Evolutionary conservation across 2,888 invertebrate genomes (phyloP).

Genomic region (Lacanobia oleracea): DNA sequence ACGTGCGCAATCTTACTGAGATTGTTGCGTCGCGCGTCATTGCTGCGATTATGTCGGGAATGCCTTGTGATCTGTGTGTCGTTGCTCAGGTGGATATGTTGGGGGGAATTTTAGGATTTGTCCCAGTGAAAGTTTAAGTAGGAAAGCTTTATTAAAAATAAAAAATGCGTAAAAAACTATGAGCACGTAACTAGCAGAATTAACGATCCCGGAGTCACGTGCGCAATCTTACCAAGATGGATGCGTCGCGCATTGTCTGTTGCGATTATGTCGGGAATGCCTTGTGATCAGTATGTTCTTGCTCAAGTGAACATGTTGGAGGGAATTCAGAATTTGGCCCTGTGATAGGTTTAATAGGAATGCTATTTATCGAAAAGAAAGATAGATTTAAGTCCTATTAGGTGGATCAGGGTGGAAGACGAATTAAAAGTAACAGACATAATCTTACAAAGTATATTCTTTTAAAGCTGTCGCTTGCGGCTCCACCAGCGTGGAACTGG

Average conservation of each 20-base stretch:
- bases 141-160: not conserved
- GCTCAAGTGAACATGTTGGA: constrained; percentile 21
- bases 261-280: constrained; percentile 65
- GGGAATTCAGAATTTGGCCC: constrained; percentile 8
- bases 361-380: too few species aligned
- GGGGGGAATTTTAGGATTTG: constrained; percentile 9
- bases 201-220: constrained; percentile 59
- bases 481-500: too few species aligned
- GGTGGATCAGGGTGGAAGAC: too few species aligned
- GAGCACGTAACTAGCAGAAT: constrained; percentile 22
- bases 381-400: too few species aligned
- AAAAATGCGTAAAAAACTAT: too few species aligned
- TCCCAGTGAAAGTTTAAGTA: not conserved
- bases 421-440: too few species aligned
- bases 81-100: constrained; percentile 37
- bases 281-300: constrained; percentile 60
- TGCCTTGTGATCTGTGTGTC: constrained; percentile 62
- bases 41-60: constrained; percentile 64
- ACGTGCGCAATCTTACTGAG: constrained; percentile 67
- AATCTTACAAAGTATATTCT: too few species aligned
- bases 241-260: constrained; percentile 59
- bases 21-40: constrained; percentile 64
- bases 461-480: too few species aligned
- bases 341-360: not conserved
- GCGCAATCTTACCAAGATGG: constrained; percentile 67